These are phyloP conservation scores for Imbricaverruca yamaguchii DNA, from an alignment of 2,888 invertebrate species.

Conservation along the genomic window DNA sequence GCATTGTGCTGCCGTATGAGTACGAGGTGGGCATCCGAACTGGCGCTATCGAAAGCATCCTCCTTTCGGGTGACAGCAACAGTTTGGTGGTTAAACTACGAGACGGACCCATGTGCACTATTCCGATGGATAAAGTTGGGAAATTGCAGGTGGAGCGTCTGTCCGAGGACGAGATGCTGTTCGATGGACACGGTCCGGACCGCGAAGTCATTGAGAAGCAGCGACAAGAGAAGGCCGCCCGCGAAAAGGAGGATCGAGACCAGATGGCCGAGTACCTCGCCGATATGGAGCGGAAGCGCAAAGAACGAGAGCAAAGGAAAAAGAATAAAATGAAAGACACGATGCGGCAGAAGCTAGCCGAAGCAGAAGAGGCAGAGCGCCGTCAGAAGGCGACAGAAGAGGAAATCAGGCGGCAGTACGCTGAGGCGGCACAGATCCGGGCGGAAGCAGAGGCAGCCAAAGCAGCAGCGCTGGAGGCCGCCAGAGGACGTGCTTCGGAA, in stretches of 20 bases:
- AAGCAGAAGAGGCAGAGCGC: slow-evolving; percentile 45
- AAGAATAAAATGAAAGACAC: slow-evolving; percentile 45
- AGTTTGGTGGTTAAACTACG: slow-evolving; percentile 30
- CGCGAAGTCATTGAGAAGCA: slow-evolving; percentile 31
- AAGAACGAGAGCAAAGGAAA: slow-evolving; percentile 12
- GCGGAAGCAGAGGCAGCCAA: slow-evolving; percentile 43
- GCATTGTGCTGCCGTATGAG: slow-evolving; percentile 30
- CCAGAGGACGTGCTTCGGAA: slow-evolving; percentile 29
- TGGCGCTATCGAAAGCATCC: slow-evolving; percentile 31
- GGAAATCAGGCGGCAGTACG: slow-evolving; percentile 38
- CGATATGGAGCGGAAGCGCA: slow-evolving; percentile 11
- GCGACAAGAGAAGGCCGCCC: slow-evolving; percentile 26
- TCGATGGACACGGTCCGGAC: slow-evolving; percentile 31
- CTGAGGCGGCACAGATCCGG: slow-evolving; percentile 41
- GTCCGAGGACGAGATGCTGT: slow-evolving; percentile 26
- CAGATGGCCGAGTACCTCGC: slow-evolving; percentile 19
- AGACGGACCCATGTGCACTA: slow-evolving; percentile 30
- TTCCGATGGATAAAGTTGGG: slow-evolving; percentile 26
- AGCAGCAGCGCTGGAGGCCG: slow-evolving; percentile 49
- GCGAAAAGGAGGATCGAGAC: slow-evolving; percentile 30
- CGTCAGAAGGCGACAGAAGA: slow-evolving; percentile 49
- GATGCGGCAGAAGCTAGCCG: slow-evolving; percentile 15
- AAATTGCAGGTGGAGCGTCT: slow-evolving; percentile 25
- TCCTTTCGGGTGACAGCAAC: slow-evolving; percentile 31
- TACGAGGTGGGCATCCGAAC: slow-evolving; percentile 31